Conservation (phyloP, 2,113 vertebrate species). For the Tupaia tana region DNA sequence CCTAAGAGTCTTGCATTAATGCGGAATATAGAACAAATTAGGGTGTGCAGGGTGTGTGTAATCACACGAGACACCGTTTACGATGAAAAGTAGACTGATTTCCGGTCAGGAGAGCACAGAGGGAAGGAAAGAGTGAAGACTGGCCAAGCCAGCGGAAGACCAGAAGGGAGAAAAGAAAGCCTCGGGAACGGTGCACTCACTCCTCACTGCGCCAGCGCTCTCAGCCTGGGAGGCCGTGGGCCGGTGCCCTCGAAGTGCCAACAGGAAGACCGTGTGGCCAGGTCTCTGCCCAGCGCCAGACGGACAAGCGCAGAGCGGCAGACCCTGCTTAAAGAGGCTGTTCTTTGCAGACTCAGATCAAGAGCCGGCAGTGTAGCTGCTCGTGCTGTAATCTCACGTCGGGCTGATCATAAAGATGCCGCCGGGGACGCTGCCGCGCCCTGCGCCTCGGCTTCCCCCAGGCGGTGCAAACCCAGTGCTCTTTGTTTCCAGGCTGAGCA, state of each 20-base stretch:
- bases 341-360: neutral
- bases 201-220: accelerated
- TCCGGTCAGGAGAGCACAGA: neutral
- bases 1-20: neutral
- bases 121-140: neutral
- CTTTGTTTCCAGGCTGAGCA: conserved; percentile 94
- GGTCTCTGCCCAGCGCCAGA: too few relatives aligned
- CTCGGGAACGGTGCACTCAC: accelerated
- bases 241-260: too few relatives aligned
- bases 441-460: neutral
- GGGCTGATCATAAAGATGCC: accelerated
- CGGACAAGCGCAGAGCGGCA: neutral
- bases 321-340: neutral
- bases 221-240: too few relatives aligned
- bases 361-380: neutral
- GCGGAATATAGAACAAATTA: accelerated
- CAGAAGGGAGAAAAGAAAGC: accelerated
- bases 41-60: accelerated
- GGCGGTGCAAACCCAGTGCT: accelerated
- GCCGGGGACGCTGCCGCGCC: accelerated
- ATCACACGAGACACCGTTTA: neutral
- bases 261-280: too few relatives aligned
- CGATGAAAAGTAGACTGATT: neutral
- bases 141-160: accelerated
- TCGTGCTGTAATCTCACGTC: accelerated